Evolutionary conservation across 2,113 vertebrate species (phyloP).

Genomic region (Psettodes erumei): DNA sequence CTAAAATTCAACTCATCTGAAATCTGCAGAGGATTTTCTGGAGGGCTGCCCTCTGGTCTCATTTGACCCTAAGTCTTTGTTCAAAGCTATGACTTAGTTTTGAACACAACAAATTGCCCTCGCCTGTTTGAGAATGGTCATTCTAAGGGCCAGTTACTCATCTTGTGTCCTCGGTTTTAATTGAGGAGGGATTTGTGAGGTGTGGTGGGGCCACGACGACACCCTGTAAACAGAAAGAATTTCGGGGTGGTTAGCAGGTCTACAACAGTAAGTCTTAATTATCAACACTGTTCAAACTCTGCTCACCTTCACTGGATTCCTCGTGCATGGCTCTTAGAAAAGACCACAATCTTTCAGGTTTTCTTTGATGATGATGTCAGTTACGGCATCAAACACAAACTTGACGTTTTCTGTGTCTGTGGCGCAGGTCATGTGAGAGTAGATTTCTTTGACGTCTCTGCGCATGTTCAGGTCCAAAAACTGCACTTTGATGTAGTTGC

Average conservation of each 20-base stretch:
- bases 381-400: conserved; percentile 98
- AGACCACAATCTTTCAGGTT: conserved; percentile 98
- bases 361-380: conserved; percentile 99
- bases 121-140: conserved; percentile 1
- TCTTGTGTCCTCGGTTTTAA: conserved; percentile 50
- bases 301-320: conserved; percentile 44
- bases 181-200: conserved; percentile 28
- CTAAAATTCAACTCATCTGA: conserved; percentile 52
- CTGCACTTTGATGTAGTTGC: conserved; percentile 96
- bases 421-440: conserved; percentile 98
- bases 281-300: not conserved
- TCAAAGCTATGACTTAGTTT: conserved; percentile 57
- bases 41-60: conserved; percentile 27
- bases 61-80: conserved; percentile 39
- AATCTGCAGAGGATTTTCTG: conserved; percentile 45
- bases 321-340: conserved; percentile 83
- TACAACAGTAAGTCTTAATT: not conserved
- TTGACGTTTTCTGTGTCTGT: conserved; percentile 99
- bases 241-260: not conserved
- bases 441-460: conserved; percentile 94
- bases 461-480: conserved; percentile 96
- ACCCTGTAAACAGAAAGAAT: conserved; percentile 41
- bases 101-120: conserved; percentile 49
- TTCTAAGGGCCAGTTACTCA: conserved; percentile 31
- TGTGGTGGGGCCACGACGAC: conserved; percentile 14